These are phyloP conservation scores for Euplexia lucipara DNA, from an alignment of 2,888 invertebrate species.

Conservation along the genomic window DNA sequence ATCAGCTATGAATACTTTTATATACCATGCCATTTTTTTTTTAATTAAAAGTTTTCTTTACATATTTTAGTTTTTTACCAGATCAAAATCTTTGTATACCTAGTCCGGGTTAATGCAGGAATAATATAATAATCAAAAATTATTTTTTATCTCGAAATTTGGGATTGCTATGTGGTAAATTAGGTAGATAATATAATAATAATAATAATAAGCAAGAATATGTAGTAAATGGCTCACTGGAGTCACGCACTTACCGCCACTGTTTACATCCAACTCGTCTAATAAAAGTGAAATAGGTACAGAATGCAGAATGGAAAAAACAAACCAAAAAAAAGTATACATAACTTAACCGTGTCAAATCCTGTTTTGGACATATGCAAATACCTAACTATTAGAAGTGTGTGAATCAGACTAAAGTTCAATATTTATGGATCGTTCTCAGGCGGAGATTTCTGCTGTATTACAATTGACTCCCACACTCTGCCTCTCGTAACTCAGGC, in stretches of 20 bases:
- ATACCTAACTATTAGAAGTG: background rate
- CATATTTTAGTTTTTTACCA: background rate
- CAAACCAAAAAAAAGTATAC: no score
- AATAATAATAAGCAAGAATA: no score
- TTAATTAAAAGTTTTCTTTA: background rate
- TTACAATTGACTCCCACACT: conserved; percentile 4
- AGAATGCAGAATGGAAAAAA: no score
- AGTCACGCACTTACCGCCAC: no score
- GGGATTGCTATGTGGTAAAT: no score
- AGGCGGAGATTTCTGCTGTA: background rate
- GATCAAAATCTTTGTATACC: no score
- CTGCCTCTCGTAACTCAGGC: conserved; percentile 60
- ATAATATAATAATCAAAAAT: background rate
- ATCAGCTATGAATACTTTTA: no score
- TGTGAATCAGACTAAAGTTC: background rate
- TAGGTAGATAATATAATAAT: no score
- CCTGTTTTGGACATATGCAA: background rate
- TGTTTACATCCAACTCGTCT: no score
- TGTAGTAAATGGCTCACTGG: no score
- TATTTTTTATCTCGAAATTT: no score
- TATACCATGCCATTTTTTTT: background rate
- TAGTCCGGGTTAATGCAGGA: background rate
- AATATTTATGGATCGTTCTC: background rate
- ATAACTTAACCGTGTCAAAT: background rate
- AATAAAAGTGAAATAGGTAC: no score